phyloP scores from a whole-genome alignment of 2,888 invertebrate species.

The Cerastis rubricosa region DNA sequence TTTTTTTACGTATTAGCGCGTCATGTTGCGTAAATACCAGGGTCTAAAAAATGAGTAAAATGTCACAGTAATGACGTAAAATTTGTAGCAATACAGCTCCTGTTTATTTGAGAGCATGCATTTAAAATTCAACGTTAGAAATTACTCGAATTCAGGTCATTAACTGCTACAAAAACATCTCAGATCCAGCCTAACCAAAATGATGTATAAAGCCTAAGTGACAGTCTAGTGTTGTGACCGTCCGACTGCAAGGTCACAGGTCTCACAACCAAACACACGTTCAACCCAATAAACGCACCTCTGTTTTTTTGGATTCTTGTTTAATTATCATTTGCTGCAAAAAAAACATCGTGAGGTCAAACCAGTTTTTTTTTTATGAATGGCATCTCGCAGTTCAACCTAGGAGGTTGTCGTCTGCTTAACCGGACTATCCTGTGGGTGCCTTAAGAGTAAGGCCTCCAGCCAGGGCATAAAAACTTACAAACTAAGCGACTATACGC shows the following conservation, averaged over 20 bases:
- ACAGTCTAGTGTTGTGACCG: neutral
- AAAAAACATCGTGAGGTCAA: too few species aligned
- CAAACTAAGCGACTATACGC: too few species aligned
- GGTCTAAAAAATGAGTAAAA: conserved; percentile 29
- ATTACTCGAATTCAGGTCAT: neutral
- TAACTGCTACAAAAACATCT: neutral
- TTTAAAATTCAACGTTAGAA: neutral
- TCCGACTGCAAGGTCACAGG: too few species aligned
- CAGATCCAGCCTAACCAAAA: neutral
- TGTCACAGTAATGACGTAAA: conserved; percentile 22
- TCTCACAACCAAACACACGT: too few species aligned
- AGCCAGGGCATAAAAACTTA: too few species aligned
- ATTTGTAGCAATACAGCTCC: neutral
- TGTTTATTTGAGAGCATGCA: conserved; percentile 4
- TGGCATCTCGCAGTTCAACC: too few species aligned
- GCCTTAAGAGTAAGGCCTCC: too few species aligned
- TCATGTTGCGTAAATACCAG: conserved; percentile 29
- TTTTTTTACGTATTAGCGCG: conserved; percentile 27
- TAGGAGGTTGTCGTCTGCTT: too few species aligned
- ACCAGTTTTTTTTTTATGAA: too few species aligned
- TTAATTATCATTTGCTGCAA: too few species aligned
- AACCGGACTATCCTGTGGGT: too few species aligned
- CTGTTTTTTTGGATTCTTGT: too few species aligned
- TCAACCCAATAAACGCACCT: neutral
- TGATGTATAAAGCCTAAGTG: neutral